phyloP scores from a whole-genome alignment of 2,113 vertebrate genomes.

The Grallaria varia region DNA sequence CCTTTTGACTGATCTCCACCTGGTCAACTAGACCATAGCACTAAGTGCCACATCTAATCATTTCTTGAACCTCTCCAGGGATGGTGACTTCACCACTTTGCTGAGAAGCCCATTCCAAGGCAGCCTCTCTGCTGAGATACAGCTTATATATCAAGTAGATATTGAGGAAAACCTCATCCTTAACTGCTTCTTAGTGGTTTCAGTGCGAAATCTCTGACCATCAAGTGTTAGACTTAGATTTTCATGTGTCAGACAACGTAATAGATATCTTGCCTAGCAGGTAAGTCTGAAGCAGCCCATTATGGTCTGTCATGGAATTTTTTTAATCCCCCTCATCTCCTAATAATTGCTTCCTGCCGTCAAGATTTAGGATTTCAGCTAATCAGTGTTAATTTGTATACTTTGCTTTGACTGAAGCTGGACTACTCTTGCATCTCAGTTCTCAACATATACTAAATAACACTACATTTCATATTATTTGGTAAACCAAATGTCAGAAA shows the following conservation, averaged over 20 bases:
- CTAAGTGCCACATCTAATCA: not conserved
- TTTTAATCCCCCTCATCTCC: not conserved
- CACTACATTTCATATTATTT: not conserved
- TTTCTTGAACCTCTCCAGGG: not conserved
- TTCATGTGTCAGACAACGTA: too few species aligned
- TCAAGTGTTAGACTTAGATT: not conserved
- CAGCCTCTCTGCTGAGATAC: not conserved
- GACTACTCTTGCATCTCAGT: not conserved
- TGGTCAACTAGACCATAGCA: too few species aligned
- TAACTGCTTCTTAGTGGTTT: not conserved
- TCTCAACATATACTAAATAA: not conserved
- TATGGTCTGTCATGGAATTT: not conserved
- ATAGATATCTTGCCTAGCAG: not conserved
- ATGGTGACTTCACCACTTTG: not conserved
- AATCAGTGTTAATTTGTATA: not conserved
- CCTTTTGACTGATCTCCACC: rapidly evolving
- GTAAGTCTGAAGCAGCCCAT: not conserved
- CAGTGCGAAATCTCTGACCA: not conserved
- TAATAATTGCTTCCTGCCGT: not conserved
- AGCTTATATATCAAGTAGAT: not conserved
- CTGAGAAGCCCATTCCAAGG: not conserved
- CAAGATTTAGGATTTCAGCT: not conserved
- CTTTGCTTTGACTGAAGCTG: not conserved
- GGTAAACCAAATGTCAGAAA: not conserved
- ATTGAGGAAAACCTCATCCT: not conserved